Evolutionary conservation across 2,888 invertebrate genomes (phyloP), one percentile per base, ranked within the genome.

Genomic region (Ptychoptera albimana): DNA sequence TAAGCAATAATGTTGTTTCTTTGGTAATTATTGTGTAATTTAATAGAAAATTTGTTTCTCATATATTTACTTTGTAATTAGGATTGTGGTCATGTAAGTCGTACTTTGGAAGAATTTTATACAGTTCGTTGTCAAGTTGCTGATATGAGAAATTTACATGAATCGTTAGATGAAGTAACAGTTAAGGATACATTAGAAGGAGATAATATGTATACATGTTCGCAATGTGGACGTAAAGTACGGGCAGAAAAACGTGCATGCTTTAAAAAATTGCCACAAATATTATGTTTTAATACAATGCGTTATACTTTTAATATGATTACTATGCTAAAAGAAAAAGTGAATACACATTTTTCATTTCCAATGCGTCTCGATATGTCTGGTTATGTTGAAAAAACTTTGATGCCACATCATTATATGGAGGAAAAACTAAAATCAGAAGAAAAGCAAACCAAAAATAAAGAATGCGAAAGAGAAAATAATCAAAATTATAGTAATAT

Each of bases 201-300:
- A 39, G 94, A 94, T 66, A 94, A 94, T 63, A 94, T 94, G 84
- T 94, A 94, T 63, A 94, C 92, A 0, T 94, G 94, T 61, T 91
- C 91, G 11, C 89, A 91, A 55, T 94, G 93, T 60, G 84, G 89
- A 7, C 86, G 84, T 57, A 94, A 94, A 74, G 94, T 94, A 37
- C 72, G 93, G 39, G 94, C 94, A 0, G 93, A 94, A 63, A 94
- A 94, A 63, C 70, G 87, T 50, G 92, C 92, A 1, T 93, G 93
- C 61, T 92, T 94, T 63, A 92, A 91, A 62, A 88, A 87, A 57
- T 70, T 94, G 23, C 94, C 94, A 0, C 82, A 85, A 50, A 92
- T 94, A 49, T 68, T 94, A 16, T 93, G 93, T 60, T 93, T 94
- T 64, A 94, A 94, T 64, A 94, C 93, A 0, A 92, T 94, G 93